A percentile compares a stretch with the other conserved stretches of the same genome.
Evolutionary conservation across 2,797 vertebrate genomes (phyloP).

Genomic region (Choloepus didactylus): DNA sequence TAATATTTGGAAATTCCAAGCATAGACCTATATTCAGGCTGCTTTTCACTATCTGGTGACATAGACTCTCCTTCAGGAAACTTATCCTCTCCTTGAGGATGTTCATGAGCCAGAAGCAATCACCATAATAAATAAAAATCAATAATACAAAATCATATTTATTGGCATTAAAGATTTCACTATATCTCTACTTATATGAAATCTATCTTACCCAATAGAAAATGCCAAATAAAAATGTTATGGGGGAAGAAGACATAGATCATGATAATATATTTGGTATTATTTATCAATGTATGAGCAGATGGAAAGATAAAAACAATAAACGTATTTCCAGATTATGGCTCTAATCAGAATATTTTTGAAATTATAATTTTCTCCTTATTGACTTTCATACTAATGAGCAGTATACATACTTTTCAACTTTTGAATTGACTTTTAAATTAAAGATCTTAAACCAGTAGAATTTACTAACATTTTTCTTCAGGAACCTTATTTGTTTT

Average conservation of each 20-base stretch:
- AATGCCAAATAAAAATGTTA: neutral
- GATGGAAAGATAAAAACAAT: neutral
- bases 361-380: neutral
- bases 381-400: neutral
- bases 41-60: slow-evolving; percentile 11
- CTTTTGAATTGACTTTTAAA: neutral
- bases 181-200: neutral
- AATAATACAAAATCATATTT: neutral
- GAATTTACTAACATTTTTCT: neutral
- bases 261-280: neutral
- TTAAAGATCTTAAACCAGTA: neutral
- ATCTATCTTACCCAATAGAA: neutral
- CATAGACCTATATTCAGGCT: neutral
- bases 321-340: neutral
- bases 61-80: slow-evolving; percentile 16
- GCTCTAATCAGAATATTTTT: neutral
- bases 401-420: neutral
- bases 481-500: neutral
- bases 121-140: slow-evolving; percentile 6
- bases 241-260: neutral
- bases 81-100: neutral
- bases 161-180: neutral
- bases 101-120: neutral
- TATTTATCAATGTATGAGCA: neutral
- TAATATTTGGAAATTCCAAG: slow-evolving; percentile 53